A percentile compares a stretch with the other conserved stretches of the same genome.
phyloP scores from a whole-genome alignment of 1,140 invertebrate genomes.

The Orchestia grillus region DNA sequence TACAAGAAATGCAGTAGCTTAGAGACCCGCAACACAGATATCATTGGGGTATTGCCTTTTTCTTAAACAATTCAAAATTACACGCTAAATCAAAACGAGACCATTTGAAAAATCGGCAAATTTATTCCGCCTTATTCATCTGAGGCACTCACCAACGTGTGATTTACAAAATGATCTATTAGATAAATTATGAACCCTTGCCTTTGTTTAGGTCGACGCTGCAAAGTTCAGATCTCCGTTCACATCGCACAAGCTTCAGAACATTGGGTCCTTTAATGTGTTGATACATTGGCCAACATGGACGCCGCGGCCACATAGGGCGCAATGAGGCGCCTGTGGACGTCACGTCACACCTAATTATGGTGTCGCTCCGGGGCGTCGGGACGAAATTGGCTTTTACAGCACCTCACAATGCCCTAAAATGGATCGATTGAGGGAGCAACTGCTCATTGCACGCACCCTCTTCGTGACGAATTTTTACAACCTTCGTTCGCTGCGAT shows the following conservation, averaged over 20 bases:
- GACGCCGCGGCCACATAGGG: not conserved
- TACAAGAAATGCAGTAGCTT: no score
- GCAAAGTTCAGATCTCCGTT: not conserved
- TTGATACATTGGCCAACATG: not conserved
- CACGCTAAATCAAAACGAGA: no score
- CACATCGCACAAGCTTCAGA: not conserved
- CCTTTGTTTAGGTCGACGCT: no score
- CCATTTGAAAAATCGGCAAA: no score
- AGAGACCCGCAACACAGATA: no score
- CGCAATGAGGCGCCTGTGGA: not conserved
- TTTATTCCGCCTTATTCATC: no score
- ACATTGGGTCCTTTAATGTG: not conserved
- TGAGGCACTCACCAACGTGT: no score
- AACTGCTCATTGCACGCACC: not conserved
- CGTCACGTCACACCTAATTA: not conserved
- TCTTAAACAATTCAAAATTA: no score
- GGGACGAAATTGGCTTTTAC: not conserved
- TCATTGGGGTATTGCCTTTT: no score
- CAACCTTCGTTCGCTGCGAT: not conserved
- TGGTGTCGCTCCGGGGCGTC: not conserved
- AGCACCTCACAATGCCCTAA: not conserved
- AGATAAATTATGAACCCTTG: no score
- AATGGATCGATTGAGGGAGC: not conserved
- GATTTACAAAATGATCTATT: no score
- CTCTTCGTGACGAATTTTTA: conserved; percentile 8